Conservation (phyloP, 2,888 invertebrate species). For the Steinernema hermaphroditum region DNA sequence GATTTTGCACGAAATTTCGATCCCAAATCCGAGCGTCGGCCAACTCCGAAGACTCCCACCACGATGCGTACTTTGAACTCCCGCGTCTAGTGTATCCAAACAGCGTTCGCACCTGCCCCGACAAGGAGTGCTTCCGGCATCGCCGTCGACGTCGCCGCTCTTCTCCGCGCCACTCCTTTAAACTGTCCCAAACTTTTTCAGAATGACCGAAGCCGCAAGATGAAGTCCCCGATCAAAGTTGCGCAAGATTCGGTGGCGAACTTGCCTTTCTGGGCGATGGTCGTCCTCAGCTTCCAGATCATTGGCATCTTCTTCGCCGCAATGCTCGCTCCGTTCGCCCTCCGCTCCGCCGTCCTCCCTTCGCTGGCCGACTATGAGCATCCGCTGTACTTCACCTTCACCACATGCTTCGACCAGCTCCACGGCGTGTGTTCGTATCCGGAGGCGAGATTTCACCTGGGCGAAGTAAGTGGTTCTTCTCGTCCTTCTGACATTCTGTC, state of each 20-base stretch:
- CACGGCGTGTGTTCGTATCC: conserved; percentile 63
- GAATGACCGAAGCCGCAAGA: background rate
- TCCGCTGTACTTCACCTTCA: conserved; percentile 57
- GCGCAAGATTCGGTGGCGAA: background rate
- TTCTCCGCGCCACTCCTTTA: too few species aligned
- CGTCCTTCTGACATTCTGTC: conserved; percentile 20
- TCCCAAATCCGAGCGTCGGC: too few species aligned
- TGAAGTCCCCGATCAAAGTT: background rate
- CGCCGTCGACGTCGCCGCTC: too few species aligned
- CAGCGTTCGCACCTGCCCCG: too few species aligned
- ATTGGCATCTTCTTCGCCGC: background rate
- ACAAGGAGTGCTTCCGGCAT: too few species aligned
- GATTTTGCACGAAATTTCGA: too few species aligned
- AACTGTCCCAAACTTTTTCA: too few species aligned
- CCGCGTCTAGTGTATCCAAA: too few species aligned
- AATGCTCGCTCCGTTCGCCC: conserved; percentile 10
- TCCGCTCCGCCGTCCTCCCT: conserved; percentile 45
- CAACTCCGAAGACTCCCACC: too few species aligned
- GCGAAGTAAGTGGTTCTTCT: conserved; percentile 42
- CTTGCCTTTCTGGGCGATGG: background rate
- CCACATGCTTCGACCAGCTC: conserved; percentile 56
- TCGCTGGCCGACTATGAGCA: conserved; percentile 45
- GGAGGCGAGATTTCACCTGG: conserved; percentile 49
- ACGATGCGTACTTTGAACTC: too few species aligned
- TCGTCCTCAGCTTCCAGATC: background rate